Base-by-base conservation (phyloP, 1,140 invertebrate species). In the Drosophila bocki region DNA sequence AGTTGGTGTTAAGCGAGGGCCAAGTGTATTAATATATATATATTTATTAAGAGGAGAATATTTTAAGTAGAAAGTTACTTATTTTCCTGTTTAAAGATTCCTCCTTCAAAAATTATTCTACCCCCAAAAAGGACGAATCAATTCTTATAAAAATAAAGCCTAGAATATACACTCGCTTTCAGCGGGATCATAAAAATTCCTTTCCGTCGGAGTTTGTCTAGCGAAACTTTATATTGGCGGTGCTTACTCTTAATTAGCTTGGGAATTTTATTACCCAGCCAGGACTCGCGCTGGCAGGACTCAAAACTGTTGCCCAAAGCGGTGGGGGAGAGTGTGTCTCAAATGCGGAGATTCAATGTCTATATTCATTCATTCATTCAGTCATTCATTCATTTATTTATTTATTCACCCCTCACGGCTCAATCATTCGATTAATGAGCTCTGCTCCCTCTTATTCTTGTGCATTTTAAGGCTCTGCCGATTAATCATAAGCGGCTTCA, bases 371-470 rank as follows among this genome's bases (percentile, higher is more conserved):
- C n/a, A 33, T 7, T 33, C 48, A 11, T 13, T 32, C 35, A 26
- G 7, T 33, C 13, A 33, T 9, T 29, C 26, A 45, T 8, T 32
- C 35, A 22, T 17, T 39, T 15, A 64, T 29, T 29, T 29, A 47
- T 47, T 45, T 39, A 22, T 26, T 39, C 29, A 64, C 29, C 35
- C 8, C 47, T 22, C 50, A 8, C 6, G 64, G 61, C 35, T 56
- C 41, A 70, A 70, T 70, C 63, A 70, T 70, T 70, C 48, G 62
- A 56, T 68, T 70, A 69, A 70, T 67, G 32, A 44, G 61, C n/a
- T 15, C 12, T 11, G 37, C 53, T 54, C 32, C 8, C 15, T 7
- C 15, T 41, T 69, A 64, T 67, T 65, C 53, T 32, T 68, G 41
- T 56, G 35, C 32, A 62, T 47, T 61, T 54, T 17, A 22, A 13